Conservation (phyloP, 2,113 vertebrate genomes). For the Acinonyx jubatus region DNA sequence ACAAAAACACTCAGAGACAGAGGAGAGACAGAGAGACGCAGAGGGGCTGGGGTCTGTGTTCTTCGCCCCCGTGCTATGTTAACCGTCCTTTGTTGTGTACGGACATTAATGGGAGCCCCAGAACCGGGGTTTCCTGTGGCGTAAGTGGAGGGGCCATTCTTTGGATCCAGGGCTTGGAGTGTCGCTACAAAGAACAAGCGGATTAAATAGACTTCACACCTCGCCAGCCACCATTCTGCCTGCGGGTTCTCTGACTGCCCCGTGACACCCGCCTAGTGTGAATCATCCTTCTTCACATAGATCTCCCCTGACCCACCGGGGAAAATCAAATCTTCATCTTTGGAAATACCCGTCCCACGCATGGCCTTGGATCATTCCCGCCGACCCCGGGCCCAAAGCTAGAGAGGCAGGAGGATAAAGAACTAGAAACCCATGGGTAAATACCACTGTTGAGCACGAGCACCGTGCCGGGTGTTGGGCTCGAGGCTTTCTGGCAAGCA, state of each 20-base stretch:
- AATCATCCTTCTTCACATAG: not conserved
- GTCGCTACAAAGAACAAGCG: too few relatives aligned
- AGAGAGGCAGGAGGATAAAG: too few relatives aligned
- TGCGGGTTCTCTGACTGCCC: too few relatives aligned
- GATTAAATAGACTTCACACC: accelerated
- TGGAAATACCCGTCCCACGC: not conserved
- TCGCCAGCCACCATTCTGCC: not conserved
- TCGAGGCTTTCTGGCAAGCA: not conserved
- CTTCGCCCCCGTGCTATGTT: not conserved
- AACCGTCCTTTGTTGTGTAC: not conserved
- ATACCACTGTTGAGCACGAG: too few relatives aligned
- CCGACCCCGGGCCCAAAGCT: not conserved
- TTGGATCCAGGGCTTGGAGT: not conserved
- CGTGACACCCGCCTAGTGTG: not conserved
- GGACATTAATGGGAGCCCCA: not conserved
- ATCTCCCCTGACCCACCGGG: not conserved
- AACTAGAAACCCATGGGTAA: accelerated
- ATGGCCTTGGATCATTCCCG: not conserved
- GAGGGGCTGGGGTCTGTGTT: not conserved
- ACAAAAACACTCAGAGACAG: not conserved
- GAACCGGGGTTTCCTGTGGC: not conserved
- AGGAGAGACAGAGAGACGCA: not conserved
- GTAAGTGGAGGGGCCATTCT: not conserved
- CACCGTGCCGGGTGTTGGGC: not conserved
- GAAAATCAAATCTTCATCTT: not conserved